A percentile compares a stretch with the other conserved stretches of the same genome.
These are phyloP conservation scores for Phyllostomus discolor DNA, from an alignment of 2,113 vertebrate species.

Conservation along the genomic window DNA sequence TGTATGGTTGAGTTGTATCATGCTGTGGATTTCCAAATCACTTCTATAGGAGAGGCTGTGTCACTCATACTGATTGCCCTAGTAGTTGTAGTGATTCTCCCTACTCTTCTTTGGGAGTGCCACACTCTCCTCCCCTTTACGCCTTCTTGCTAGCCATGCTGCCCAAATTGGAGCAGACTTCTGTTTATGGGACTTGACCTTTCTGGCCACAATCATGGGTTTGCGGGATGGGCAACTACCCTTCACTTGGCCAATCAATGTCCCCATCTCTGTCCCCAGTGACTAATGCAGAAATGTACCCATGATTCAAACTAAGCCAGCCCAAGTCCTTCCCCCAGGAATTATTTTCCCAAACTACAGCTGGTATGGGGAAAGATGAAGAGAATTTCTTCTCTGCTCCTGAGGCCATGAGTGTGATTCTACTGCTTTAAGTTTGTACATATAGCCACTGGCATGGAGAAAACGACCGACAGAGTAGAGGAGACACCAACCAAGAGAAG, in stretches of 20 bases:
- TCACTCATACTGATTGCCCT: not conserved
- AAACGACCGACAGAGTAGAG: not conserved
- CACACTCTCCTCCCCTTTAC: not conserved
- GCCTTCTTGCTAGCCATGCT: not conserved
- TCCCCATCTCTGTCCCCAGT: not conserved
- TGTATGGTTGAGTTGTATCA: not conserved
- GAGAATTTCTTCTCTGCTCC: not conserved
- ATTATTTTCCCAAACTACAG: not conserved
- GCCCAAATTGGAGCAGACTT: not conserved
- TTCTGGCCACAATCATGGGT: not conserved
- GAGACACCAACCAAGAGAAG: not conserved
- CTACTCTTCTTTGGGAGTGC: not conserved
- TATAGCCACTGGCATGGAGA: not conserved
- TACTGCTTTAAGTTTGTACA: not conserved
- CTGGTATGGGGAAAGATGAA: not conserved
- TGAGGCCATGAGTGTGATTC: not conserved
- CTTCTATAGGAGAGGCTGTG: not conserved
- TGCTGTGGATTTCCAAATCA: not conserved
- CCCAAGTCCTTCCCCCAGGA: not conserved
- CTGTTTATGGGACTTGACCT: not conserved
- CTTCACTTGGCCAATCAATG: not conserved
- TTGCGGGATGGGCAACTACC: not conserved
- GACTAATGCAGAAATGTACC: not conserved
- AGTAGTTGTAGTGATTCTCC: not conserved
- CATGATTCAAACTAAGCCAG: not conserved